Evolutionary conservation across 2,888 invertebrate species (phyloP), one percentile per base, ranked within the genome.

Genomic region (Dryobotodes eremita): DNA sequence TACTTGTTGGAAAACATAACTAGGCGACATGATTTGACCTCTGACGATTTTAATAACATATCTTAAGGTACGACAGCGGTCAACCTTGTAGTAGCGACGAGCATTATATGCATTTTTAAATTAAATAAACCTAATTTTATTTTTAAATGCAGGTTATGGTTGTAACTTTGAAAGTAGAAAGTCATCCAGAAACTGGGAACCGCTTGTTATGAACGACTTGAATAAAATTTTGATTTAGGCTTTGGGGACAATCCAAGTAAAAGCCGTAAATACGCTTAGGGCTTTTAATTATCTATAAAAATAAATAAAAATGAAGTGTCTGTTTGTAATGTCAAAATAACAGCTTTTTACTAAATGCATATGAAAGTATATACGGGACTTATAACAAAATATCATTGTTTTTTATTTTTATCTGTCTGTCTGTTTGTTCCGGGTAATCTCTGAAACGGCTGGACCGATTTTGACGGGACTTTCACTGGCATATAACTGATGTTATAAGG

Each of bases 1-100:
- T 31, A 64, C 80, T 71, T 62, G 57, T 65, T 76, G n/a, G 36
- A 69, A 69, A 75, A 42, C 31, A 48, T 62, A 64, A 64, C 53
- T 70, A 46, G 13, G n/a, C 66, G 72, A 75, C 62, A 75, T 31
- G 7, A 62, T 75, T 73, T 79, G 85, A 84, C 85, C 87, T 76
- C 73, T 87, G 75, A 36, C 42, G 62, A 70, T 75, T 50, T n/a
- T 55, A 42, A 71, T 26, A 59, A 55, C 46, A 59, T 68, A 57
- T 50, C n/a, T n/a, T 59, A 10, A 55, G 55, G 42, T 75, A 62
- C 61, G 46, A 13, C 46, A 57, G 79, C 50, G 2, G 48, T 42
- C 36, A 57, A 68, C 87, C 70, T 75, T 79, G 72, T 48, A 36
- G 8, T 42, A 57, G 53, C 8, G 17, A 61, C 2, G 26, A 70